Conservation (phyloP, 2,888 invertebrate species). For the Erebia ligea region DNA sequence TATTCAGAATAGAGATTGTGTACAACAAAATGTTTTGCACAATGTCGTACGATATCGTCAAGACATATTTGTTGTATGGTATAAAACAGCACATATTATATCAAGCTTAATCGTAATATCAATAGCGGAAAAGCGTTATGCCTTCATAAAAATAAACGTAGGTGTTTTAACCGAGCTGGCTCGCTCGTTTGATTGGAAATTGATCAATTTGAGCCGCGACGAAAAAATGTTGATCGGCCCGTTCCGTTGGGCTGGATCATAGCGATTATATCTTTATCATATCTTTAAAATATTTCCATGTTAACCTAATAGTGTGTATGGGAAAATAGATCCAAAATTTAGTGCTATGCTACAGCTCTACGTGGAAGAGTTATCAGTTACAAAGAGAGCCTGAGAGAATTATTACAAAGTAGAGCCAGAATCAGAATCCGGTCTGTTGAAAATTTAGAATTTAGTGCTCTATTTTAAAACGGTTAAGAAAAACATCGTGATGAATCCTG, state of each 20-base stretch:
- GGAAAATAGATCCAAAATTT: neutral
- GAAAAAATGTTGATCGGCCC: slow-evolving; percentile 34
- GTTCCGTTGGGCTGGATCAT: slow-evolving; percentile 20
- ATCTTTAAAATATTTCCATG: slow-evolving; percentile 17
- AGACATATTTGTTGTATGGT: neutral
- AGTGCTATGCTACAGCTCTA: no score
- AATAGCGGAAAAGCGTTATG: slow-evolving; percentile 24
- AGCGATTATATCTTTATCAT: neutral
- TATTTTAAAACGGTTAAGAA: no score
- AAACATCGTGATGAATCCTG: no score
- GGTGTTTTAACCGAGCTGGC: slow-evolving; percentile 18
- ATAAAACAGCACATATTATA: slow-evolving; percentile 22
- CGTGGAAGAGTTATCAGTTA: no score
- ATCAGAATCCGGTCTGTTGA: no score
- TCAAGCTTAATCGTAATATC: slow-evolving; percentile 22
- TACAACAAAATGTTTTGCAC: no score
- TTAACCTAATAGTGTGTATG: neutral
- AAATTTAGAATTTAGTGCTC: no score
- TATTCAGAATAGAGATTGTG: no score
- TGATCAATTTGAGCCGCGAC: slow-evolving; percentile 29
- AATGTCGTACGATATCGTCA: neutral
- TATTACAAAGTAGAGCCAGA: no score
- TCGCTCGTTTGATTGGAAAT: slow-evolving; percentile 26
- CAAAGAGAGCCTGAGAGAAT: no score
- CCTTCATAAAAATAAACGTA: slow-evolving; percentile 27